These are phyloP conservation scores for Phanerotoma sp. DNA, from an alignment of 2,888 invertebrate genomes.

Conservation along the genomic window DNA sequence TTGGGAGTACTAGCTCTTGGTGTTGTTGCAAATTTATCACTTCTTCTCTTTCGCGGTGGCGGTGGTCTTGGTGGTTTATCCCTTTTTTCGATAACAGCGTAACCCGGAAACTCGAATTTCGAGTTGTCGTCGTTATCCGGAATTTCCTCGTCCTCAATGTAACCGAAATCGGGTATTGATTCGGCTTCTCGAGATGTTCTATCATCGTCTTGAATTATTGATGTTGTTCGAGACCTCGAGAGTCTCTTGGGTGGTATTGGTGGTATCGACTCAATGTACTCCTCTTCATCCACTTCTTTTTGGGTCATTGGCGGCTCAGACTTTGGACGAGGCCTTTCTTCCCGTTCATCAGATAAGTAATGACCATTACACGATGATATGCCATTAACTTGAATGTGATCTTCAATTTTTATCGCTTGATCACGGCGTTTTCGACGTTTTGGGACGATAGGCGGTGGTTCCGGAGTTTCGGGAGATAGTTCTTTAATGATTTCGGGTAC, in stretches of 20 bases:
- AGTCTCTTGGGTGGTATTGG: conserved; percentile 61
- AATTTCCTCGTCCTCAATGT: conserved; percentile 56
- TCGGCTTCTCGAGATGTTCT: conserved; percentile 73
- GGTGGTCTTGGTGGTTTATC: conserved; percentile 64
- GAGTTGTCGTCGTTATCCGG: conserved; percentile 54
- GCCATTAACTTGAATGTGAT: conserved; percentile 15
- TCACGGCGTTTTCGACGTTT: conserved; percentile 34
- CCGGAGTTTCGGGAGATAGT: neutral
- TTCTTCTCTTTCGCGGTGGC: conserved; percentile 62
- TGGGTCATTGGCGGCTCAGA: conserved; percentile 37
- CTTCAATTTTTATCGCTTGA: conserved; percentile 5
- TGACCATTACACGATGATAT: conserved; percentile 27
- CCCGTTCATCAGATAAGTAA: conserved; percentile 1
- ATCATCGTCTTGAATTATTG: conserved; percentile 64
- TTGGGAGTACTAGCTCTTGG: conserved; percentile 62
- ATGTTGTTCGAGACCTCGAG: conserved; percentile 61
- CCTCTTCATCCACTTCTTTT: conserved; percentile 58
- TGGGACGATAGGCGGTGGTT: conserved; percentile 28
- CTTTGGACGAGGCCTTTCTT: conserved; percentile 1
- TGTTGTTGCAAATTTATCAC: conserved; percentile 69
- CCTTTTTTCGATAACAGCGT: conserved; percentile 76
- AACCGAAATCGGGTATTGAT: conserved; percentile 60
- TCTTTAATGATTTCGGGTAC: conserved; percentile 28
- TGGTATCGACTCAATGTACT: conserved; percentile 62
- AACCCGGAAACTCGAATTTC: conserved; percentile 63